Conservation (phyloP, 2,888 invertebrate genomes). For the Eristalis pertinax region DNA sequence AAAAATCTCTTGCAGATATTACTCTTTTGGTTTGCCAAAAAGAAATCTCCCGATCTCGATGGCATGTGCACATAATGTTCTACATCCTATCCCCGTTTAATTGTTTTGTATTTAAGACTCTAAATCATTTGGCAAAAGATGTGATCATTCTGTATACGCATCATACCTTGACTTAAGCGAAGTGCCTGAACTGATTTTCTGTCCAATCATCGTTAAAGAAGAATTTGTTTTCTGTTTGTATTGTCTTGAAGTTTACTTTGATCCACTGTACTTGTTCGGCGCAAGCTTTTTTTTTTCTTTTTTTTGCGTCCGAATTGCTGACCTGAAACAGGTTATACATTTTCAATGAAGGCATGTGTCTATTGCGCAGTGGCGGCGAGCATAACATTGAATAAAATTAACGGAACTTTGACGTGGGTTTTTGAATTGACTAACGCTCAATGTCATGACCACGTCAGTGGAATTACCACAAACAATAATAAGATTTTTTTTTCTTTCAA, state of each 20-base stretch:
- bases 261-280: not conserved
- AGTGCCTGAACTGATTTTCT: not conserved
- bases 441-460: constrained; percentile 24
- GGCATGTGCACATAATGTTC: too few relatives aligned
- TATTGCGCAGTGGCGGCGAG: not conserved
- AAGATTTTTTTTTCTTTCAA: not conserved
- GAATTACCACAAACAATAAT: not conserved
- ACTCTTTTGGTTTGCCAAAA: too few relatives aligned
- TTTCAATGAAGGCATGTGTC: not conserved
- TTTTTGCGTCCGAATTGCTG: not conserved
- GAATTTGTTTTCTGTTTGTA: not conserved
- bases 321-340: not conserved
- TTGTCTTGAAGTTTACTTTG: not conserved
- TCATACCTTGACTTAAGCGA: not conserved
- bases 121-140: too few relatives aligned
- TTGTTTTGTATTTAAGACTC: too few relatives aligned
- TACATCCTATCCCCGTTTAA: too few relatives aligned
- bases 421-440: not conserved
- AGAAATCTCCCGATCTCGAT: too few relatives aligned
- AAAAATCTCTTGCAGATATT: too few relatives aligned
- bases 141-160: too few relatives aligned
- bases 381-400: constrained; percentile 10
- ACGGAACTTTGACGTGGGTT: constrained; percentile 20
- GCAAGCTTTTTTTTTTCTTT: not conserved
- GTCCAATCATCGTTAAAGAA: not conserved